Base-by-base conservation (phyloP, 1,140 invertebrate genomes). In the Drosophila ambigua region DNA sequence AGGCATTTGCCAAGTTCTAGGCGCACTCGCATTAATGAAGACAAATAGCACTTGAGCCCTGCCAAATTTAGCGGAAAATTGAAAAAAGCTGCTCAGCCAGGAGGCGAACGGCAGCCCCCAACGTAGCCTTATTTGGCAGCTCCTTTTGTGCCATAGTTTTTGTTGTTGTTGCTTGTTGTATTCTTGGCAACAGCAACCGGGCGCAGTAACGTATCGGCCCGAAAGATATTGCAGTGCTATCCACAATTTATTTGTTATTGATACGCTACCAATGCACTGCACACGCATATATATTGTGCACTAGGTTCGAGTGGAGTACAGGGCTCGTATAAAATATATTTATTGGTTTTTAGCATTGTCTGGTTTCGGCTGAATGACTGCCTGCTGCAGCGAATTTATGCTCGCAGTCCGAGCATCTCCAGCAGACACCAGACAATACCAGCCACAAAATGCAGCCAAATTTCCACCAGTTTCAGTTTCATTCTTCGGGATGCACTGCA, bases 21-120 rank as follows among this genome's bases (percentile, higher is more conserved):
- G 74, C 81, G 69, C 81, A 85, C 72, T 90, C 81, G 54, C 80
- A 83, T 78, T 90, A 90, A 90, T 90, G 88, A 90, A 90, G 87
- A 90, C 84, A 90, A 90, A 90, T 90, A 88, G 87, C 78, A 76
- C 69, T 83, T 79, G 74, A 77, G 71, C 53, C 69, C 69, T 90
- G 87, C 83, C 83, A 90, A 90, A 90, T 90, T 90, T 90, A 90
- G 88, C 77, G 87, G 83, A 90, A 90, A 90, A 90, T 90, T 90
- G 87, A 90, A 90, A 90, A 90, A 90, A 83, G 66, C 87, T 84
- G 83, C 79, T 54, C 31, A 69, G 23, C 65, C 11, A 39, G 35
- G 35, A 54, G 55, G 57, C 13, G 24, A 65, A 46, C 52, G 26
- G 26, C 26, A 28, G 6, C 26, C 35, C 35, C 35, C 2, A 39